These are phyloP conservation scores for Zygogramma bicolorata DNA, from an alignment of 2,888 invertebrate genomes.

Conservation along the genomic window DNA sequence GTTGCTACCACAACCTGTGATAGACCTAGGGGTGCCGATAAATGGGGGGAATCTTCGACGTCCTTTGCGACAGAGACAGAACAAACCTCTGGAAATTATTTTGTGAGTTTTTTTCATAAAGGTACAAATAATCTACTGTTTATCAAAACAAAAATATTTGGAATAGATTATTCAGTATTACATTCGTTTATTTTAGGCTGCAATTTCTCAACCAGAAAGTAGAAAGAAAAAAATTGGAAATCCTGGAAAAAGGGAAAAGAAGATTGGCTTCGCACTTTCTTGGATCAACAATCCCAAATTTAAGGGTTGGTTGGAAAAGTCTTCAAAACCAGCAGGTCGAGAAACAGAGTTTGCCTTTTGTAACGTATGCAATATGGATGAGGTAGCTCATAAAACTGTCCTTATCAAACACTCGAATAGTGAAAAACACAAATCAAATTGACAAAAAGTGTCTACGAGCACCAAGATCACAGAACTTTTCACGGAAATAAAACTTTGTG, in stretches of 20 bases:
- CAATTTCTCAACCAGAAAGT: neutral
- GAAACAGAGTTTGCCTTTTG: conserved; percentile 15
- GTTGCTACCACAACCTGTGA: neutral
- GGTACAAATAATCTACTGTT: neutral
- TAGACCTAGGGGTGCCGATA: neutral
- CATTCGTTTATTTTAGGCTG: neutral
- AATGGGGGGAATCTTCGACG: conserved; percentile 2
- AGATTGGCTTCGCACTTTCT: neutral
- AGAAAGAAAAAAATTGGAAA: conserved; percentile 1
- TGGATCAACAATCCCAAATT: conserved; percentile 11
- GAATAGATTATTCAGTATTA: neutral
- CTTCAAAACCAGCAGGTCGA: conserved; percentile 2
- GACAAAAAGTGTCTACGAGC: conserved; percentile 13
- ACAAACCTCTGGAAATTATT: neutral
- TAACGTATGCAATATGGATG: conserved; percentile 16
- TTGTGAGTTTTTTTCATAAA: conserved; percentile 1
- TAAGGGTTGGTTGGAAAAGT: conserved; percentile 5
- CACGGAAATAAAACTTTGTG: neutral
- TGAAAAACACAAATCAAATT: conserved; percentile 24
- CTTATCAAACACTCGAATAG: conserved; percentile 7
- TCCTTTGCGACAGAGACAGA: neutral
- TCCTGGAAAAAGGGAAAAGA: conserved; percentile 10
- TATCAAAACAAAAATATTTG: neutral
- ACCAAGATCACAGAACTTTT: conserved; percentile 12
- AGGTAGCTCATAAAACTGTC: conserved; percentile 17